Evolutionary conservation across 2,888 invertebrate species (phyloP).

Genomic region (Capitulum mitella): DNA sequence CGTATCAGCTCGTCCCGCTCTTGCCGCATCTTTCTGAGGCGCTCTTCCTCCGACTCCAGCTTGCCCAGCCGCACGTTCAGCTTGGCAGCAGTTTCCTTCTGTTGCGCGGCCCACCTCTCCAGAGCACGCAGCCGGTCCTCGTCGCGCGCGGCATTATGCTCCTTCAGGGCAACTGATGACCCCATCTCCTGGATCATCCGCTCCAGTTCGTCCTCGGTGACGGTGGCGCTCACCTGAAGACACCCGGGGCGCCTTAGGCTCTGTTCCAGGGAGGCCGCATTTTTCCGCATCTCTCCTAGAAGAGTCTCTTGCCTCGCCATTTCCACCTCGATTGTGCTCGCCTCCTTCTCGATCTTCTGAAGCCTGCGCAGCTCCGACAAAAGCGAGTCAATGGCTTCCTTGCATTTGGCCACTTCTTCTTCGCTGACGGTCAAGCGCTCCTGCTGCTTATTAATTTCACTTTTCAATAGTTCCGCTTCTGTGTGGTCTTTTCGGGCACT

Average conservation of each 20-base stretch:
- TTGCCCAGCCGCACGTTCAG: constrained; percentile 43
- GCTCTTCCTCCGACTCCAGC: constrained; percentile 47
- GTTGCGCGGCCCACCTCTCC: constrained; percentile 26
- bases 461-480: constrained; percentile 24
- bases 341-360: constrained; percentile 29
- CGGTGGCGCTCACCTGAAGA: constrained; percentile 41
- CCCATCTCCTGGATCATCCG: constrained; percentile 31
- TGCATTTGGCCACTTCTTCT: constrained; percentile 21
- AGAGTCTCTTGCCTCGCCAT: not conserved
- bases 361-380: constrained; percentile 29
- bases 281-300: not conserved
- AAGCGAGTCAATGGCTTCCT: not conserved
- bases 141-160: constrained; percentile 24
- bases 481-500: constrained; percentile 25
- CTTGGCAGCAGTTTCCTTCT: constrained; percentile 41
- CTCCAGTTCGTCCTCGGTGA: constrained; percentile 27
- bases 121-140: constrained; percentile 18
- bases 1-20: constrained; percentile 38
- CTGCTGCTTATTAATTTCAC: constrained; percentile 16
- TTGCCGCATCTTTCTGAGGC: constrained; percentile 42
- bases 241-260: constrained; percentile 36
- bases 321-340: constrained; percentile 23
- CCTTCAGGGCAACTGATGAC: constrained; percentile 22
- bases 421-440: constrained; percentile 18
- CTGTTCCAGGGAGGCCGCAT: not conserved